A percentile compares a stretch with the other conserved stretches of the same genome.
phyloP scores from a whole-genome alignment of 2,888 invertebrate species.

The Syritta pipiens region DNA sequence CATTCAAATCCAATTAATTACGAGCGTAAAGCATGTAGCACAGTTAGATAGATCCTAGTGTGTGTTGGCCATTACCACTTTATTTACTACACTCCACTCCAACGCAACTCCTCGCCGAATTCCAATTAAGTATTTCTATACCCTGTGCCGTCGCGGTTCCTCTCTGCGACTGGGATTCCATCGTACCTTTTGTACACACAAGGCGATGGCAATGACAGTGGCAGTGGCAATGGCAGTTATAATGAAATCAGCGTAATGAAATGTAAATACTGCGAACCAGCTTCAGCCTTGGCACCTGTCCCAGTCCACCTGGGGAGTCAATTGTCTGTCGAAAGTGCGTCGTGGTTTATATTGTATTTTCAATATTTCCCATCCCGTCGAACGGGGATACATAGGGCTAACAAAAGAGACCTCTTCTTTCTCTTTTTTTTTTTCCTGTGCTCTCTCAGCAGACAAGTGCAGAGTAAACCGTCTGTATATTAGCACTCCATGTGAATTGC shows the following conservation, averaged over 20 bases:
- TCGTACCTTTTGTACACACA: background rate
- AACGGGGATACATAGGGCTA: background rate
- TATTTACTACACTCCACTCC: background rate
- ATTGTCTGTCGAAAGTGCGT: constrained; percentile 38
- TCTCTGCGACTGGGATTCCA: background rate
- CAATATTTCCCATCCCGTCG: constrained; percentile 23
- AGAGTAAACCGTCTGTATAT: constrained; percentile 29
- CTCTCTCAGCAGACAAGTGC: constrained; percentile 1
- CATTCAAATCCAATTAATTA: constrained; percentile 51
- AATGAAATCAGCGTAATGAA: constrained; percentile 55
- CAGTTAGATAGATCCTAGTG: constrained; percentile 2
- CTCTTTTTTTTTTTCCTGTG: background rate
- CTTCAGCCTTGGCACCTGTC: background rate
- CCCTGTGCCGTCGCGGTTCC: too few relatives aligned
- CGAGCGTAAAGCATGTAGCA: constrained; percentile 12
- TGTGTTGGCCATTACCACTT: constrained; percentile 9
- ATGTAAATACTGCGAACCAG: constrained; percentile 39
- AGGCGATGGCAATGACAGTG: background rate
- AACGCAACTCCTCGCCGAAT: constrained; percentile 12
- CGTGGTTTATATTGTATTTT: constrained; percentile 42
- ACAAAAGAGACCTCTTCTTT: background rate
- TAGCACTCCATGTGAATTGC: constrained; percentile 42
- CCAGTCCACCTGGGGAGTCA: constrained; percentile 19
- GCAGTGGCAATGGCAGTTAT: constrained; percentile 4
- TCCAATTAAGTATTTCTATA: constrained; percentile 40